phyloP scores from a whole-genome alignment of 1,140 invertebrate species.

The Cydia pomonella region DNA sequence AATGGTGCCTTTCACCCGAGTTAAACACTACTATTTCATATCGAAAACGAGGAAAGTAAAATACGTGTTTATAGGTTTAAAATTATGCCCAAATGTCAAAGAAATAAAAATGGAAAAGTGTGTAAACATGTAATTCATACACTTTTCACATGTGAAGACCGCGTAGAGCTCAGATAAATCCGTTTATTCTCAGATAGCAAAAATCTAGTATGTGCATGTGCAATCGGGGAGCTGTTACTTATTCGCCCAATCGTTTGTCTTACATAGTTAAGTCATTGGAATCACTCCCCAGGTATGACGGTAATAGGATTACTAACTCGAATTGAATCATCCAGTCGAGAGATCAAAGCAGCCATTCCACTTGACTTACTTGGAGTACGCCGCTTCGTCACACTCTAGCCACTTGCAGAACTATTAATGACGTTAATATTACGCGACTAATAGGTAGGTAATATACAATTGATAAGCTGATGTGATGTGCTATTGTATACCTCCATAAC shows the following conservation, averaged over 20 bases:
- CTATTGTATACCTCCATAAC: neutral
- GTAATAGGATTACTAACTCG: constrained; percentile 27
- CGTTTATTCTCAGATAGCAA: too few relatives aligned
- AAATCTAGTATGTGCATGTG: too few relatives aligned
- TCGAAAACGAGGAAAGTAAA: too few relatives aligned
- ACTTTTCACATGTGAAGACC: too few relatives aligned
- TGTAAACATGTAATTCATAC: too few relatives aligned
- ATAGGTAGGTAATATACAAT: neutral
- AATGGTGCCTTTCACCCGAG: too few relatives aligned
- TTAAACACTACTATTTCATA: too few relatives aligned
- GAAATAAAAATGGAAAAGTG: too few relatives aligned
- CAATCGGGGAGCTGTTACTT: too few relatives aligned
- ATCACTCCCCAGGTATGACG: neutral
- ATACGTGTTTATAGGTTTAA: too few relatives aligned
- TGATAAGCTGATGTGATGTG: neutral
- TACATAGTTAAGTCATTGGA: neutral
- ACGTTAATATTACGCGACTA: neutral
- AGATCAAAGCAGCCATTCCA: constrained; percentile 25
- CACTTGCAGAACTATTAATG: constrained; percentile 3
- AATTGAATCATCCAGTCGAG: constrained; percentile 20
- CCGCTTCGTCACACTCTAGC: constrained; percentile 1
- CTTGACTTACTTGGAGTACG: constrained; percentile 21
- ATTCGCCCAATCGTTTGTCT: neutral
- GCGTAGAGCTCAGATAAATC: too few relatives aligned
- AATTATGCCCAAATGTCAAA: too few relatives aligned